Conservation (phyloP, 2,888 invertebrate genomes). For the Dryobota labecula region DNA sequence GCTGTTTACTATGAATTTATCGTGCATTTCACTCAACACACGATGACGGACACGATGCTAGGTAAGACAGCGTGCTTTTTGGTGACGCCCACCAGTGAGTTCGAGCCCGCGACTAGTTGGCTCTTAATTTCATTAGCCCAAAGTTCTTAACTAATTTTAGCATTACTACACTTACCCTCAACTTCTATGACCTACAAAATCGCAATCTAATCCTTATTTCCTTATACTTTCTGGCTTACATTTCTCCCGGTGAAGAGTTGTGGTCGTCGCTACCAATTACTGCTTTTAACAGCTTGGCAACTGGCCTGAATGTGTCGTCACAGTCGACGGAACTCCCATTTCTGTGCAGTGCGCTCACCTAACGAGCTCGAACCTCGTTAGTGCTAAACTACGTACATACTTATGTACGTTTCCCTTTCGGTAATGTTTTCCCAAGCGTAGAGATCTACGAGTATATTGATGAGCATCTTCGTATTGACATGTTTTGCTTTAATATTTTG, state of each 20-base stretch:
- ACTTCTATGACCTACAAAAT: background rate
- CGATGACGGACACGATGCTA: no score
- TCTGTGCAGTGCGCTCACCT: conserved; percentile 60
- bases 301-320: conserved; percentile 64
- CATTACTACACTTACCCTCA: background rate
- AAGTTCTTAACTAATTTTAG: background rate
- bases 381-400: conserved; percentile 57
- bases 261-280: conserved; percentile 63
- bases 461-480: conserved; percentile 20
- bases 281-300: conserved; percentile 62
- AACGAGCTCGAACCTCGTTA: conserved; percentile 73
- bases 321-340: conserved; percentile 61
- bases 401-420: conserved; percentile 35
- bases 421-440: conserved; percentile 30
- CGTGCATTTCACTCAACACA: no score
- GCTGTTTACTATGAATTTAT: no score
- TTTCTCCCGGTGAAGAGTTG: conserved; percentile 19
- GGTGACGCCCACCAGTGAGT: no score
- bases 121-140: background rate
- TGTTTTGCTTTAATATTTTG: conserved; percentile 6
- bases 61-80: no score
- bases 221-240: conserved; percentile 2
- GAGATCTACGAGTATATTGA: conserved; percentile 25
- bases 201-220: background rate
- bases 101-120: no score